phyloP scores from a whole-genome alignment of 2,113 vertebrate genomes.

The Corythoichthys haematopterus region DNA sequence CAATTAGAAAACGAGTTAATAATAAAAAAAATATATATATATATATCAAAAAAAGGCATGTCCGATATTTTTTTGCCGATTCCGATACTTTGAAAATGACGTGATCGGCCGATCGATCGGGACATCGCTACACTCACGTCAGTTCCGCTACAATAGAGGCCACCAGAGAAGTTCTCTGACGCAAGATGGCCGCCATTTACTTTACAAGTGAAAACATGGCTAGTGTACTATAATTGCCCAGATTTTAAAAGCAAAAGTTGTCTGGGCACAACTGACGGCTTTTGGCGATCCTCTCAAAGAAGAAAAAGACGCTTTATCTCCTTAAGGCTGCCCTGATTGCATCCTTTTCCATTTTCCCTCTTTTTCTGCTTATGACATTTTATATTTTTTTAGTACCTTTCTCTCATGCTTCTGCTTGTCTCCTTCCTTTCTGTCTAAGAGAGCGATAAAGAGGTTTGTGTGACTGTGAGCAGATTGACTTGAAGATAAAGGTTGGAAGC shows the following conservation, averaged over 20 bases:
- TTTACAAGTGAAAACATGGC: not conserved
- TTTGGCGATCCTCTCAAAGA: conserved; percentile 43
- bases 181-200: not conserved
- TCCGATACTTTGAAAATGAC: too few relatives aligned
- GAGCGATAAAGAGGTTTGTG: conserved; percentile 60
- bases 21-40: too few relatives aligned
- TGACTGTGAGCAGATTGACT: conserved; percentile 65
- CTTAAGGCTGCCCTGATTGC: conserved; percentile 44
- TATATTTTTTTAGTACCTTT: conserved; percentile 28
- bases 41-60: too few relatives aligned
- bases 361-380: conserved; percentile 34
- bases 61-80: too few relatives aligned
- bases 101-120: too few relatives aligned
- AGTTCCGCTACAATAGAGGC: too few relatives aligned
- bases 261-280: conserved; percentile 40
- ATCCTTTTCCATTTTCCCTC: conserved; percentile 16
- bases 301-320: conserved; percentile 45
- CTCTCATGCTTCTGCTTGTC: conserved; percentile 35
- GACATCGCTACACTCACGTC: too few relatives aligned
- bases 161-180: too few relatives aligned
- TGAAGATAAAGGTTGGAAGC: conserved; percentile 61
- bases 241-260: conserved; percentile 45
- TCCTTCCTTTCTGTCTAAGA: conserved; percentile 38
- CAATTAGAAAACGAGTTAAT: too few relatives aligned
- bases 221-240: conserved; percentile 35